Conservation (phyloP, 2,888 invertebrate genomes). For the Resseliella maxima region DNA sequence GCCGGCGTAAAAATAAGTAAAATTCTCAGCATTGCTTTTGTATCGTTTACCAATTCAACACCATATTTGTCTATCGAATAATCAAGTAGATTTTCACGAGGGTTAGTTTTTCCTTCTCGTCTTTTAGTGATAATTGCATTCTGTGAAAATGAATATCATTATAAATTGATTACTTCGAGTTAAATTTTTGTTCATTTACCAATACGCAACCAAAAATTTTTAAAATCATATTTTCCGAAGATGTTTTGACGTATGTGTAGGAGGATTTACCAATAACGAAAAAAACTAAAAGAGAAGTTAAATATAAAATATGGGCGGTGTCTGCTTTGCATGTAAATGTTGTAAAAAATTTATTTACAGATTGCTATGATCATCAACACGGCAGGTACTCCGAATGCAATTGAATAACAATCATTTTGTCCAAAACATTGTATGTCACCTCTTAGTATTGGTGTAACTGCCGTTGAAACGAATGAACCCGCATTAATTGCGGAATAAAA, state of each 20-base stretch:
- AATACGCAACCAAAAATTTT: constrained; percentile 80
- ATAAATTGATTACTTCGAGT: neutral
- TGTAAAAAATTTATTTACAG: constrained; percentile 70
- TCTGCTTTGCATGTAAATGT: too few species aligned
- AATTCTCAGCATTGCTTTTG: constrained; percentile 81
- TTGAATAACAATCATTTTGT: constrained; percentile 80
- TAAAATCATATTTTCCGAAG: constrained; percentile 82
- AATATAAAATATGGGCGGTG: too few species aligned
- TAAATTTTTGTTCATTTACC: constrained; percentile 70
- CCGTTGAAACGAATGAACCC: constrained; percentile 88
- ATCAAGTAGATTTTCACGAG: constrained; percentile 86
- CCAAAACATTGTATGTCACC: constrained; percentile 83
- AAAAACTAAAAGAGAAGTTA: constrained; percentile 66
- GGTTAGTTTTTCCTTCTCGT: constrained; percentile 63
- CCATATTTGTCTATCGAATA: constrained; percentile 85
- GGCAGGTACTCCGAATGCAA: constrained; percentile 92
- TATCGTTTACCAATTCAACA: constrained; percentile 77
- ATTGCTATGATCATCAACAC: constrained; percentile 82
- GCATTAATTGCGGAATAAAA: constrained; percentile 95
- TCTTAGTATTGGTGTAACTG: constrained; percentile 87
- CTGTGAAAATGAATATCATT: constrained; percentile 63
- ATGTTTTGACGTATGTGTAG: constrained; percentile 79
- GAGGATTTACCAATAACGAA: constrained; percentile 82
- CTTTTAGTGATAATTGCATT: constrained; percentile 66
- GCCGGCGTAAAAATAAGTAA: constrained; percentile 85